A percentile compares a stretch with the other conserved stretches of the same genome.
These are phyloP conservation scores for rabbit (Oryctolagus cuniculus) DNA, from an alignment of 2,113 vertebrate species.

Conservation along the genomic window mOryCun1.1 NC_091438.1:134269501-134270000, in stretches of 20 bases:
- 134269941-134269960: conserved; percentile 3
- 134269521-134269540: neutral
- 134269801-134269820: neutral
- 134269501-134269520: neutral
- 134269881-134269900: neutral
- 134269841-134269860: neutral
- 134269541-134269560: neutral
- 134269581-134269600: neutral
- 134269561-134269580: neutral
- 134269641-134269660: neutral
- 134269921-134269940: neutral
- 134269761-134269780: neutral
- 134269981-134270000: no score
- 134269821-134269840: neutral
- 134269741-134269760: neutral
- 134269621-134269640: neutral
- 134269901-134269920: neutral
- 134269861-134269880: neutral
- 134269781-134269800: neutral
- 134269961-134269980: neutral
- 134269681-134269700: neutral
- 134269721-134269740: neutral
- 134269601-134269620: neutral
- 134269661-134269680: neutral
- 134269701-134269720: neutral